A percentile compares a stretch with the other conserved stretches of the same genome.
phyloP scores from a whole-genome alignment of 1,140 invertebrate genomes.

The Diorhabda carinulata region DNA sequence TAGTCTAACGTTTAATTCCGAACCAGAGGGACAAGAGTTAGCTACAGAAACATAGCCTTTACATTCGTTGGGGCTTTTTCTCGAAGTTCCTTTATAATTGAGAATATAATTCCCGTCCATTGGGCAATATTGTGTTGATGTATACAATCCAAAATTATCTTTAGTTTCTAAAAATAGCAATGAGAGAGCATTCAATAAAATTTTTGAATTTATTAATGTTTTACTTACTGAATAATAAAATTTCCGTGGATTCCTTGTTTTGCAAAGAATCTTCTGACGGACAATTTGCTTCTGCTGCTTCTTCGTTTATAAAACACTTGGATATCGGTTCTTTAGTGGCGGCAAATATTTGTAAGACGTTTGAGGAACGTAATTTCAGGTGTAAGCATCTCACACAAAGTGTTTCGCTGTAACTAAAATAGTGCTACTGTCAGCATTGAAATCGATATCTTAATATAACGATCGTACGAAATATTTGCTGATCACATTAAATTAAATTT shows the following conservation, averaged over 20 bases:
- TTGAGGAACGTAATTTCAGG: constrained; percentile 56
- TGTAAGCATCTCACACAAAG: constrained; percentile 63
- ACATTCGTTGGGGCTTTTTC: constrained; percentile 52
- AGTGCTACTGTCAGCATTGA: too few species aligned
- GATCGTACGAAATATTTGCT: too few species aligned
- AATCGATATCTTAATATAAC: too few species aligned
- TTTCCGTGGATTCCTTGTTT: constrained; percentile 48
- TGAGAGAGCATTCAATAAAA: too few species aligned
- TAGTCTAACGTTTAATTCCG: constrained; percentile 50
- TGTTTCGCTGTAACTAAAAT: constrained; percentile 49
- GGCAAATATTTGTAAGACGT: constrained; percentile 63
- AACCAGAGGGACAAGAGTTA: constrained; percentile 63
- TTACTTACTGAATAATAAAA: constrained; percentile 55
- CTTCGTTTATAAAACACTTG: constrained; percentile 61
- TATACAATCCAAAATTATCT: constrained; percentile 48
- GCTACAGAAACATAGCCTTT: constrained; percentile 55
- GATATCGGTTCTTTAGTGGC: constrained; percentile 53
- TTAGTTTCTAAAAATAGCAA: constrained; percentile 50
- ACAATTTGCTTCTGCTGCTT: constrained; percentile 58
- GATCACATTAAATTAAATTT: too few species aligned
- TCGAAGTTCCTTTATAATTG: constrained; percentile 56
- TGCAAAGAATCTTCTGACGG: constrained; percentile 50
- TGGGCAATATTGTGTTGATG: constrained; percentile 62
- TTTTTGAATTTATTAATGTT: neutral
- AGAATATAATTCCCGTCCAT: constrained; percentile 62